phyloP scores from a whole-genome alignment of 2,888 invertebrate species.

The Nephrotoma guestfalica region DNA sequence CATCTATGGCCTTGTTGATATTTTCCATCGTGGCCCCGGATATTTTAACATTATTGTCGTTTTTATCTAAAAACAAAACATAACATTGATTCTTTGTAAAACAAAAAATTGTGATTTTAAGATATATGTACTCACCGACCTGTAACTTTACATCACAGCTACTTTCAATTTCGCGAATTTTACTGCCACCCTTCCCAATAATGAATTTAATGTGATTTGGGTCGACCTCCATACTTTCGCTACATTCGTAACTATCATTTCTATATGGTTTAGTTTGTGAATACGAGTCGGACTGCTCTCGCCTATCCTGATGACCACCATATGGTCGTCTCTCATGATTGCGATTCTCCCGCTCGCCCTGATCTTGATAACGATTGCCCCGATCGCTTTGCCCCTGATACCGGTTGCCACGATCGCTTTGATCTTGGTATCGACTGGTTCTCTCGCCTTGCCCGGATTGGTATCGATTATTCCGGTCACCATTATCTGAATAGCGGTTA shows the following conservation, averaged over 20 bases:
- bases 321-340: not conserved
- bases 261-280: not conserved
- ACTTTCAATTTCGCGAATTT: slow-evolving; percentile 65
- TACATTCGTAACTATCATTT: not conserved
- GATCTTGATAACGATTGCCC: not conserved
- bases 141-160: slow-evolving; percentile 58
- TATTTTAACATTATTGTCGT: slow-evolving; percentile 23
- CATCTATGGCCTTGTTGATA: slow-evolving; percentile 26
- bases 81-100: no score
- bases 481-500: not conserved
- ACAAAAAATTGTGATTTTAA: no score
- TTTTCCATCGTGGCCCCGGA: slow-evolving; percentile 23
- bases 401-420: not conserved
- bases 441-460: not conserved
- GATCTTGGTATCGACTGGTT: not conserved
- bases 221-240: slow-evolving; percentile 19
- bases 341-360: not conserved
- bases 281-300: not conserved
- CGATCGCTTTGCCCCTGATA: not conserved
- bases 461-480: not conserved
- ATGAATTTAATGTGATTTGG: slow-evolving; percentile 36
- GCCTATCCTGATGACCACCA: not conserved
- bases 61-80: slow-evolving; percentile 12
- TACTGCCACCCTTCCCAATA: slow-evolving; percentile 70
- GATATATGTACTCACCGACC: slow-evolving; percentile 35